Evolutionary conservation across 2,888 invertebrate genomes (phyloP), one percentile per base, ranked within the genome.

Genomic region (Cantharis lateralis): DNA sequence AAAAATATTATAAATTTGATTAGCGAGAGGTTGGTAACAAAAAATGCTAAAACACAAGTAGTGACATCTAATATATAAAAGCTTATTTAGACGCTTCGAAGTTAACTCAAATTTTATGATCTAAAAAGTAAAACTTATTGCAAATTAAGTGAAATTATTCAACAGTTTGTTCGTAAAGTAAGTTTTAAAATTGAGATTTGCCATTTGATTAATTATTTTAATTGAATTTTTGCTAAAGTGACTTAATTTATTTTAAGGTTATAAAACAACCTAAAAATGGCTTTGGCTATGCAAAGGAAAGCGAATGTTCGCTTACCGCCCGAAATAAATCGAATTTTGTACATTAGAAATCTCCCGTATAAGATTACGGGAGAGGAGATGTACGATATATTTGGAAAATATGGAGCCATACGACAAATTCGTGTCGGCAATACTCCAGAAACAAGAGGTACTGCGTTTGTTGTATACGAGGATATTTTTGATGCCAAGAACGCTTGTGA

Each of bases 321-420:
- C 79, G 99, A 99, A 91, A 99, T 99, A 2, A 99, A 99, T 87
- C 91, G 99, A 86, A 96, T 99, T 77, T 89, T 99, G 3, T 99
- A 98, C 87, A 95, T 99, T 10, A 91, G 99, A 85, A 99, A 99
- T 89, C 90, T 99, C 78, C 99, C 99, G 0, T 99, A 99, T 86
- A 99, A 99, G 91, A 99, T 99, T 83, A 98, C 98, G 70, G 97
- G 96, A 7, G 99, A 99, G 89, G 99, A 99, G 92, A 99, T 99
- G 99, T 99, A 99, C 87, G 99, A 99, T 89, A 99, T 99, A 80
- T 99, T 99, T 91, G 99, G 99, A 15, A 99, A 99, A 91, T 99
- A 99, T 89, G 99, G 99, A 83, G 99, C 99, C 3, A 99, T 99
- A 81, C 90, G 99, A 83, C 99, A 99, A 90, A 99, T 99, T 79